Evolutionary conservation across 1,140 invertebrate genomes (phyloP), one percentile per base, ranked within the genome.

Genomic region (Belonocnema kinseyi): DNA sequence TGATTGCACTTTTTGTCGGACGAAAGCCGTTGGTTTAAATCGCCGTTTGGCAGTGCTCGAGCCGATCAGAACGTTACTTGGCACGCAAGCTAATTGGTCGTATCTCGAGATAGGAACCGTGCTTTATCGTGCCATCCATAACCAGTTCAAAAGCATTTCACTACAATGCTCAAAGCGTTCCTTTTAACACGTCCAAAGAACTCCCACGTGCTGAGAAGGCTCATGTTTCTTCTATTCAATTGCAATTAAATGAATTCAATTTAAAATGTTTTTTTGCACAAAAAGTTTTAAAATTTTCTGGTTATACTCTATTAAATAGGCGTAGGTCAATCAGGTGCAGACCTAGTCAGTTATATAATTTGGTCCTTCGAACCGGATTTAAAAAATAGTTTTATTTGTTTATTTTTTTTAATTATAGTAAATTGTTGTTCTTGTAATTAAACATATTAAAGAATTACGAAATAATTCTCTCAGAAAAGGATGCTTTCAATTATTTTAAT

Each of bases 61-160:
- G 77, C 17, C 82, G 80, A 86, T 85, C 84, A 85, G 86, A 79
- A 84, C 79, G 79, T 83, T 79, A 85, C 79, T 90, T 90, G 88
- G 88, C 88, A 89, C 85, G 83, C 80, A 77, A 82, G 83, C 83
- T 90, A 90, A 90, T 90, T 89, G 87, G 85, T 86, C 86, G 82
- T 89, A 88, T 84, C 83, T 86, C 81, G 84, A 80, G 83, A 80
- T 85, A 79, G 77, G 77, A 73, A 76, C 26, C 82, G 88, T 86
- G 86, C 84, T 88, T 87, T 88, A 87, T 89, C 86, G 80, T 81
- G 77, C 83, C 83, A 85, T 88, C 84, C 88, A 86, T 86, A 84
- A 86, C 83, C 79, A 84, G 82, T 85, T 81, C 81, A 85, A 88
- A 86, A 86, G 82, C 76, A 82, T 79, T 84, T 66, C 61, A 21